A percentile compares a stretch with the other conserved stretches of the same genome.
Evolutionary conservation across 2,113 vertebrate genomes (phyloP).

Genomic region (Leucopsar rothschildi): DNA sequence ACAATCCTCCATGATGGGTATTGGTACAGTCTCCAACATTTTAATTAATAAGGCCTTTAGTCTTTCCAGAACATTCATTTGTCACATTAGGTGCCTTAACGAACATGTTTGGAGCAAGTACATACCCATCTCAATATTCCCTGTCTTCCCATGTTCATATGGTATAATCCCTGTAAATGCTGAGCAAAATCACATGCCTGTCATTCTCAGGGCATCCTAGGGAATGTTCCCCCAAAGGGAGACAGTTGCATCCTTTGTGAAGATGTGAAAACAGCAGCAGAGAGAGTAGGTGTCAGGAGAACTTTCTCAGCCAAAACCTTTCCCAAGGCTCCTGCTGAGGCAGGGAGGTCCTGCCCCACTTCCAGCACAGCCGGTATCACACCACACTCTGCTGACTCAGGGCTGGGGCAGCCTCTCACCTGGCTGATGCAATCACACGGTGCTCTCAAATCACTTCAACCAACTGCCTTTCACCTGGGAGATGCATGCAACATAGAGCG

Average conservation of each 20-base stretch:
- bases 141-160: background rate
- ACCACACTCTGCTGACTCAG: background rate
- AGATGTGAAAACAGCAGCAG: background rate
- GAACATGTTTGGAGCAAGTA: background rate
- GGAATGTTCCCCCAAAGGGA: background rate
- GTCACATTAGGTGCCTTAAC: background rate
- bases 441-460: background rate
- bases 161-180: background rate
- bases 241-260: background rate
- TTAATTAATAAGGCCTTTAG: background rate
- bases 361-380: background rate
- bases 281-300: background rate
- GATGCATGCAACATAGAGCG: background rate
- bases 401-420: background rate
- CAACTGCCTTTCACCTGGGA: background rate
- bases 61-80: background rate
- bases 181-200: background rate
- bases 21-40: background rate
- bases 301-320: background rate
- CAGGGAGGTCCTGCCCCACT: background rate
- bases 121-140: background rate
- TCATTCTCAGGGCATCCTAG: background rate
- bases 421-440: constrained; percentile 31
- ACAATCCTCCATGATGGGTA: background rate
- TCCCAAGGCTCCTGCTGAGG: background rate